Evolutionary conservation across 2,888 invertebrate genomes (phyloP), one percentile per base, ranked within the genome.

Genomic region (Agrochola macilenta): DNA sequence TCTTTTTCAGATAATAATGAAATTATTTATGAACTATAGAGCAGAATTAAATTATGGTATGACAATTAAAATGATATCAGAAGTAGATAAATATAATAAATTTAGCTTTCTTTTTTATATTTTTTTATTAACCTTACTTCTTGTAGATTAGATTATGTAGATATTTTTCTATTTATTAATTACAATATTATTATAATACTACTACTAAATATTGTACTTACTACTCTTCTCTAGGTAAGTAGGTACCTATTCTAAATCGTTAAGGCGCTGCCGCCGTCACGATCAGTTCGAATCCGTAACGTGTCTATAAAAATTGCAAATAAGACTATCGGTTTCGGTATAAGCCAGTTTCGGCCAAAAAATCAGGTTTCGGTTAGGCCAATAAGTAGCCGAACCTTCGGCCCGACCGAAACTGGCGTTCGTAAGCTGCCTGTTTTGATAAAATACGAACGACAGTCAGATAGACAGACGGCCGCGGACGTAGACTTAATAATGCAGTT

Each of bases 1-100:
- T 66, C n/a, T 23, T 66, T 68, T 68, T 23, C 66, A 68, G 66
- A 49, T 68, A 49, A 43, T 26, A 43, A 23, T 23, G 26, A 26
- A 46, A 26, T 20, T 66, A 12, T 26, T 65, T 11, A 65, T 20
- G 66, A 30, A 49, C 12, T 66, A 26, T 26, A 30, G 7, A 30
- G 12, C 46, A 23, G 66, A 66, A 46, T 30, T 66, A 1, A 43
- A 26, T 20, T 65, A 26, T 65, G 43, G 65, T 65, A 65, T 43
- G 26, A 43, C 11, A 43, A 43, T 7, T 43, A 43, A 65, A 65
- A 49, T 46, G 46, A 30, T 66, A 30, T 49, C 46, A 49, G 20
- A 66, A 66, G 66, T 46, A 66, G 46, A 20, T 66, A 46, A 20
- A 26, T 39, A 11, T 64, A 43, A 17, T 43, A 5, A 39, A 43